Base-by-base conservation (phyloP, 2,113 vertebrate species). In the Pomatorhinus ruficollis region DNA sequence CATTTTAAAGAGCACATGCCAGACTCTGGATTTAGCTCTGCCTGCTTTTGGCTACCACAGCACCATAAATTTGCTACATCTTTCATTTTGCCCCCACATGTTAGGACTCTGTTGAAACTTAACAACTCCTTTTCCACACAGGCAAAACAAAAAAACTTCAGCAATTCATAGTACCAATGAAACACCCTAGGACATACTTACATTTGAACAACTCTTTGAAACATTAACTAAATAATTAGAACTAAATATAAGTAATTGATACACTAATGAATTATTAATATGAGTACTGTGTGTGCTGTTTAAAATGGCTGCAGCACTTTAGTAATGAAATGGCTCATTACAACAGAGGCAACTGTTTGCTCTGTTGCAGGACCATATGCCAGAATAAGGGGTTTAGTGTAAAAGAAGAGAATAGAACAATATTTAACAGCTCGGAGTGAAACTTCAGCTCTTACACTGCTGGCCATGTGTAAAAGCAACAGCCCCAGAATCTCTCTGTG, bases 191-290 rank as follows among this genome's bases (percentile, higher is more conserved):
- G 53, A 78, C 1, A 3, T 52, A 40, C 17, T 74, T 83, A 75
- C 15, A 66, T 66, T 66, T 83, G 37, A 78, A 94, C 93, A 93
- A 57, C 53, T 74, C 76, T 88, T 64, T 56, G 65, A 89, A 92
- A 92, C 27, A 64, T 81, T 68, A 93, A 74, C 54, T 84, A 88
- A 90, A 83, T 91, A 86, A 83, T 91, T 53, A 39, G 63, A 69
- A 52, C 18, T 23, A 69, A 53, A 39, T 30, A 70, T 28, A 60
- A 52, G 45, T 45, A 53, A 59, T 33, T 69, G 72, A 61, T 69
- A 39, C 20, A 60, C 17, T 54, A 94, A 87, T 82, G 4, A 92
- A 94, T 87, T 94, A 94, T 93, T 86, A 49, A 75, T 63, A 72
- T 13, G 27, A 68, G 22, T 74, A 54, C 25, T n/a, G 49, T 50